Percentiles rank a stretch among this genome's conserved stretches.
These are phyloP conservation scores for Eremophila alpestris DNA, from an alignment of 2,797 vertebrate genomes.

Conservation along the genomic window DNA sequence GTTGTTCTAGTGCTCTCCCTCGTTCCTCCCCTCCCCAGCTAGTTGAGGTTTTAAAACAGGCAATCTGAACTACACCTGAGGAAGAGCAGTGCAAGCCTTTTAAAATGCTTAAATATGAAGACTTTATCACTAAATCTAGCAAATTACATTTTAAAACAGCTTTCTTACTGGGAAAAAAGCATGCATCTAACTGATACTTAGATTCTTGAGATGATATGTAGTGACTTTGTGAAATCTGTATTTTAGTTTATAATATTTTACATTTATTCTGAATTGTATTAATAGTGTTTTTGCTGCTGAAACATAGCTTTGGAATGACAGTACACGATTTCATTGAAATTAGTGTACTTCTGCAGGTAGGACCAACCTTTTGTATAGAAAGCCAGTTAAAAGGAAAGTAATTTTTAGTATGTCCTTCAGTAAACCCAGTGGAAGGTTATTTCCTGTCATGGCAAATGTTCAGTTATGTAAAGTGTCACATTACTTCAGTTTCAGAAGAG, in stretches of 20 bases:
- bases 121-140: background rate
- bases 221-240: background rate
- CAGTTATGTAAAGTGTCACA: constrained; percentile 65
- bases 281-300: background rate
- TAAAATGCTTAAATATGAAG: background rate
- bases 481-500: constrained; percentile 60
- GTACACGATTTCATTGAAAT: background rate
- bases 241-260: background rate
- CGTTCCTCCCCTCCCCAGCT: rapidly evolving
- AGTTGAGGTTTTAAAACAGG: background rate
- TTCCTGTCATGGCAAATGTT: constrained; percentile 52
- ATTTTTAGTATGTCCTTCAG: constrained; percentile 38
- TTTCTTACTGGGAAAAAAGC: background rate
- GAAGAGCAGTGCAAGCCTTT: background rate
- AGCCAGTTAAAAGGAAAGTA: background rate
- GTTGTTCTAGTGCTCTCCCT: background rate
- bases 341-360: background rate
- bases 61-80: background rate
- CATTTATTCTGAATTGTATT: background rate
- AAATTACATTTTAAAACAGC: background rate
- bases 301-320: background rate
- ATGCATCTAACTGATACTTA: background rate
- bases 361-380: background rate
- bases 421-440: constrained; percentile 45
- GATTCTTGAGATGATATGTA: background rate